Evolutionary conservation across 1,140 invertebrate genomes (phyloP), one percentile per base, ranked within the genome.

Genomic region (Leptinotarsa texana): DNA sequence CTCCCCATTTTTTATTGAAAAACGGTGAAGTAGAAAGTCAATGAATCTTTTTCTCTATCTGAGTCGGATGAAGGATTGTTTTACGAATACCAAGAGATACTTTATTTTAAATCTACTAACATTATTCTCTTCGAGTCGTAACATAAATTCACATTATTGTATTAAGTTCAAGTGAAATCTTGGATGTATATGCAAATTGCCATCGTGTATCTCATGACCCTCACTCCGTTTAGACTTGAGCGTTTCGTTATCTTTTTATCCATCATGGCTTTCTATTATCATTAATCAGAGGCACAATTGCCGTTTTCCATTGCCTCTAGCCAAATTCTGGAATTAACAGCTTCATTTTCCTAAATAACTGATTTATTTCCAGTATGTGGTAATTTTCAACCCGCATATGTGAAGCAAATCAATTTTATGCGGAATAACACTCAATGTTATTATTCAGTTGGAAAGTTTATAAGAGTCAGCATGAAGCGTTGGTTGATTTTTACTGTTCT

Each of bases 71-170:
- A 42, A 42, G 33, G 0, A 42, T 42, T 42, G 11, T 42, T 42
- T 8, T 3, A 11, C 33, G 33, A 42, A 42, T 42, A 42, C 8
- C 33, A 42, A 42, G 33, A 42, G 33, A 42, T 42, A 11, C 33
- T 42, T 42, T 18, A 57, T 18, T 57, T 4, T 17, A 57, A 17
- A 57, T 57, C 17, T 18, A 17, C 51, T 18, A 18, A 57, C 15
- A 57, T 57, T 17, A 57, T 57, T 57, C 51, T 57, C 51, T 57
- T 57, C n/a, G 51, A 57, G n/a, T 57, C 21, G 63, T 65, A 8
- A 21, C 21, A 65, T 65, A 65, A 65, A 65, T 65, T 15, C 63
- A 65, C 63, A 65, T 65, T 65, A 65, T 65, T 65, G 63, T 65
- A 65, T 65, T 65, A 15, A 65, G 15, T 65, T 65, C 63, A 22